Evolutionary conservation across 2,888 invertebrate species (phyloP).

Genomic region (Drepanosiphum platanoidis): DNA sequence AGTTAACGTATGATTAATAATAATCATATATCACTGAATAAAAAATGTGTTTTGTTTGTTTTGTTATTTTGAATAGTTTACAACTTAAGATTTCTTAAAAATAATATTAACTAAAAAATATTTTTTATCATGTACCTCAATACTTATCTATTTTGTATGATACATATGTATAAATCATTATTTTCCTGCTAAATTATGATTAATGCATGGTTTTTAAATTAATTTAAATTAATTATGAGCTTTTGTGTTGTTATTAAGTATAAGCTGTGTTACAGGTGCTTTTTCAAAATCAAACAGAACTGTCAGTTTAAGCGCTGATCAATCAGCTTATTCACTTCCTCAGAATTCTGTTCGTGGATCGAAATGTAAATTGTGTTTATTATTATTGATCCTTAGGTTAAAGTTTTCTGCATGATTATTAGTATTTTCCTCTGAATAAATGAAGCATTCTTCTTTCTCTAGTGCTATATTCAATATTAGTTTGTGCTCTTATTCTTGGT

Average conservation of each 20-base stretch:
- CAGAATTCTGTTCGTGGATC: conserved; percentile 84
- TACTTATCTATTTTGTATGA: background rate
- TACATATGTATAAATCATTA: conserved; percentile 8
- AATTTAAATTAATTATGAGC: conserved; percentile 39
- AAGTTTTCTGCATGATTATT: conserved; percentile 62
- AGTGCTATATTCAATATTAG: conserved; percentile 7
- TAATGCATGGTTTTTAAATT: conserved; percentile 44
- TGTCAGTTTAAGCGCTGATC: conserved; percentile 62
- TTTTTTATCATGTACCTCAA: too few relatives aligned
- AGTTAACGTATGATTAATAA: background rate
- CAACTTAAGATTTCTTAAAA: too few relatives aligned
- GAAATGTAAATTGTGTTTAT: conserved; percentile 74
- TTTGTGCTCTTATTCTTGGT: background rate
- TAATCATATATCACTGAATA: background rate
- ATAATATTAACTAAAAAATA: too few relatives aligned
- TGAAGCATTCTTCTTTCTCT: conserved; percentile 17
- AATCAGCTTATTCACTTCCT: conserved; percentile 69
- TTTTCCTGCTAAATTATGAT: background rate
- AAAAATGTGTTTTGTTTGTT: too few relatives aligned
- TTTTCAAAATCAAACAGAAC: conserved; percentile 62
- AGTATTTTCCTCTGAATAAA: conserved; percentile 29
- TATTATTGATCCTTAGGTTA: conserved; percentile 65
- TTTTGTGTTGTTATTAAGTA: conserved; percentile 57
- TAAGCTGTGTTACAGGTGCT: conserved; percentile 62
- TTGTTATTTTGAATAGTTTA: too few relatives aligned